Percentiles rank a stretch among this genome's conserved stretches.
Evolutionary conservation across 2,113 vertebrate species (phyloP).

Genomic region (Mastomys natalensis): DNA sequence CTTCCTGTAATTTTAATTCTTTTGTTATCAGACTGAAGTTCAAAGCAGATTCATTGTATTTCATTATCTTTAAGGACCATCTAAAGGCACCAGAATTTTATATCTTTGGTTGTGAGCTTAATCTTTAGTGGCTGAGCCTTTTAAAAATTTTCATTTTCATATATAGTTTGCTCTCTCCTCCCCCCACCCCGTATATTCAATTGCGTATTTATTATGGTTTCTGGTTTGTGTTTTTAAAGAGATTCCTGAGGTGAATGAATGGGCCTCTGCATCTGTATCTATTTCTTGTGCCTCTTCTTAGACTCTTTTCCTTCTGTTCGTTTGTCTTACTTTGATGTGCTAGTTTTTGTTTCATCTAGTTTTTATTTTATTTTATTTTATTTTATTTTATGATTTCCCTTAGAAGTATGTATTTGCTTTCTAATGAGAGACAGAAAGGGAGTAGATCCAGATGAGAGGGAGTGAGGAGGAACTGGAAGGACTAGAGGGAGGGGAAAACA

Average conservation of each 20-base stretch:
- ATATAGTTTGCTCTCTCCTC: neutral
- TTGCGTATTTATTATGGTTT: neutral
- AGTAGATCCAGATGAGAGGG: neutral
- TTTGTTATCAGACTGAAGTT: neutral
- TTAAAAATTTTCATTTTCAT: neutral
- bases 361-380: no score
- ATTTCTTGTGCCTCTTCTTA: neutral
- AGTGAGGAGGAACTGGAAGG: neutral
- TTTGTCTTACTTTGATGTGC: neutral
- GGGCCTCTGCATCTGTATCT: neutral
- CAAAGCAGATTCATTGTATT: neutral
- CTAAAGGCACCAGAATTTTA: neutral
- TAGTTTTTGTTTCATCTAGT: neutral
- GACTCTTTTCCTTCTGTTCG: neutral
- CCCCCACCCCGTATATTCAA: no score
- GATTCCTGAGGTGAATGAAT: neutral
- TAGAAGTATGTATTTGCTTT: neutral
- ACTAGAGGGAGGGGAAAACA: neutral
- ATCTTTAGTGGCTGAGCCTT: neutral
- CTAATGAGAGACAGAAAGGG: neutral
- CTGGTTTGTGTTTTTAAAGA: neutral
- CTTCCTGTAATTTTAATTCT: neutral
- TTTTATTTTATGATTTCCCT: neutral
- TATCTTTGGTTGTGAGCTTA: neutral
- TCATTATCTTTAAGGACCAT: conserved; percentile 17